A percentile compares a stretch with the other conserved stretches of the same genome.
These are phyloP conservation scores for Crambe crambe DNA, from an alignment of 37 sponge, comb jelly and placozoan species.

Conservation along the genomic window DNA sequence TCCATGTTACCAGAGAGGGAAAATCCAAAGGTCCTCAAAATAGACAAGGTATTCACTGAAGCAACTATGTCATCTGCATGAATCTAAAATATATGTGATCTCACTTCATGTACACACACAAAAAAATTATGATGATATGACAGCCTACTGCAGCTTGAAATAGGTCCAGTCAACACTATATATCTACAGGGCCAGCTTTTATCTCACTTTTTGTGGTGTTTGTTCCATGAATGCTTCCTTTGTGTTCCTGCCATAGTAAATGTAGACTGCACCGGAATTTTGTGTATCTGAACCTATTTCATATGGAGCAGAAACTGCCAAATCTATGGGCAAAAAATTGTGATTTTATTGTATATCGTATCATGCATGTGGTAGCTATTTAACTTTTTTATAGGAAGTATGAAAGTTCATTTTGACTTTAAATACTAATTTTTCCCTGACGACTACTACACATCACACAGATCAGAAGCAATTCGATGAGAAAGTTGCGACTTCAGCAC, in stretches of 20 bases:
- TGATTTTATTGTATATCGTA: no score
- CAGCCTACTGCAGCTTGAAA: neutral
- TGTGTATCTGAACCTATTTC: neutral
- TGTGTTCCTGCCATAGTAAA: neutral
- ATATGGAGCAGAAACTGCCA: neutral
- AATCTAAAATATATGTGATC: no score
- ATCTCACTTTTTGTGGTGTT: neutral
- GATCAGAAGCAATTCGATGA: neutral
- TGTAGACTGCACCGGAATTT: neutral
- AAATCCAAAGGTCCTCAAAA: constrained; percentile 49
- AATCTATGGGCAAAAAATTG: neutral
- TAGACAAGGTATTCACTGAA: neutral
- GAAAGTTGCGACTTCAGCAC: neutral
- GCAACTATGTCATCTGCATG: neutral
- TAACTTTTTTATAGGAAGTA: no score
- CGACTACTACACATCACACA: no score
- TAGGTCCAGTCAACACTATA: neutral
- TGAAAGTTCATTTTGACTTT: no score
- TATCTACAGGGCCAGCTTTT: no score
- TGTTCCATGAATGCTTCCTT: neutral
- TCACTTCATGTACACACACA: no score
- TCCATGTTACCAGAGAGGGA: constrained; percentile 56
- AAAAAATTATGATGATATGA: no score
- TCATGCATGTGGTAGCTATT: no score
- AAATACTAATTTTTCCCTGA: no score